Conservation (phyloP, 53 echinoderm and acorn worm species). For the Stichopus horrens region DNA sequence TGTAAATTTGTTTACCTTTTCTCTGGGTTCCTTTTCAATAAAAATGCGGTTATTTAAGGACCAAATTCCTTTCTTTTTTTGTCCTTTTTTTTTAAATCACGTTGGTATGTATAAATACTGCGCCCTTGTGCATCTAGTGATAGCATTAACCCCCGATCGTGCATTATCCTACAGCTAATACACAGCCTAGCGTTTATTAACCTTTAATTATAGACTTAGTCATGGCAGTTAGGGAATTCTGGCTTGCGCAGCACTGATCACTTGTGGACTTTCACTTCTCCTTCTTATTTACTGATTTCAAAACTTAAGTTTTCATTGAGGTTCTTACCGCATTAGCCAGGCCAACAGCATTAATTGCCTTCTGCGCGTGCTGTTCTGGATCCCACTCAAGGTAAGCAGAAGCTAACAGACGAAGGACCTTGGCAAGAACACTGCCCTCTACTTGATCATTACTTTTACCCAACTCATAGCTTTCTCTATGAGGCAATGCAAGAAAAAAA, state of each 20-base stretch:
- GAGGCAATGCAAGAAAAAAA: not conserved
- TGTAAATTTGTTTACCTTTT: too few species aligned
- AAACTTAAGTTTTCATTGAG: not conserved
- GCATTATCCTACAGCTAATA: too few species aligned
- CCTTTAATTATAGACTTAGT: too few species aligned
- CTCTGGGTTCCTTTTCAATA: too few species aligned
- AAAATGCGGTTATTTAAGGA: too few species aligned
- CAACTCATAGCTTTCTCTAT: slow-evolving; percentile 81
- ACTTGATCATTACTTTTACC: slow-evolving; percentile 65
- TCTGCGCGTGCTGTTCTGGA: slow-evolving; percentile 74
- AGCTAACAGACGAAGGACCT: slow-evolving; percentile 76
- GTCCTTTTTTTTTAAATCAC: too few species aligned
- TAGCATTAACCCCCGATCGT: too few species aligned
- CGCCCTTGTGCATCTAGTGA: too few species aligned
- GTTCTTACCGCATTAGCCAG: slow-evolving; percentile 89
- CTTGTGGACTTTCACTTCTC: not conserved
- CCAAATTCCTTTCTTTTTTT: too few species aligned
- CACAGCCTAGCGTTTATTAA: too few species aligned
- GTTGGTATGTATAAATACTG: too few species aligned
- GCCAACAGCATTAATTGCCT: slow-evolving; percentile 90
- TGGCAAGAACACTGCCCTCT: slow-evolving; percentile 51
- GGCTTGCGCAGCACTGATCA: not conserved
- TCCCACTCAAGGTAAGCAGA: slow-evolving; percentile 88
- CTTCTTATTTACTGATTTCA: not conserved
- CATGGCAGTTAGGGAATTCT: too few species aligned